Evolutionary conservation across 2,888 invertebrate species (phyloP), one percentile per base, ranked within the genome.

Genomic region (Alloplasta piceator): DNA sequence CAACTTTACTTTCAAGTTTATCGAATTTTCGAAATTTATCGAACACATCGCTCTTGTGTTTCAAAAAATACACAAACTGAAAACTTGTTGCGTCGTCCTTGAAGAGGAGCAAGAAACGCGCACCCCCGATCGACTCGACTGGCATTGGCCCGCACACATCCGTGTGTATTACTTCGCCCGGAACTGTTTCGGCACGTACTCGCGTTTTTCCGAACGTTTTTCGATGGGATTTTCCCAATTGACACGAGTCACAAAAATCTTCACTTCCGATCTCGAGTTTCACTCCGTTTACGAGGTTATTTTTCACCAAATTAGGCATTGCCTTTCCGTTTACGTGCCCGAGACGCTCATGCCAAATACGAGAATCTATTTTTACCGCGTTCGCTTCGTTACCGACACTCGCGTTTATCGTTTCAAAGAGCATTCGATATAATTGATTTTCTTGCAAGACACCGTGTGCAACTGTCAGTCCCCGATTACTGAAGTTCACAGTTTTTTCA

Each of bases 241-340:
- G 81, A 75, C 85, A 86, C 52, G 81, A 55, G 60, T 82, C 86
- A 85, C 86, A 86, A 52, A 83, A 77, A 56, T 83, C 58, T 41
- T 82, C 78, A 58, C 26, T n/a, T 38, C 38, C 39, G 12, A 56
- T 10, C 9, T 46, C 26, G 41, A 71, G 9, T 16, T 63, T 56
- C 6, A 79, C 63, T 12, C 79, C 74, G 9, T 67, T 9, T 2
- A 79, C 63, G n/a, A 74, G 39, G 6, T 60, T 61, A 9, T 75
- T 70, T 43, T 75, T 16, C 12, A 74, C 74, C 14, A 79, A 5
- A 4, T 74, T 58, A 9, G 41, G 36, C 50, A 79, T 38, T 43
- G 67, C 55, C 4, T 50, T 12, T 7, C 1, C n/a, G 16, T 74
- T 73, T 4, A 74, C 79, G 55, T 74, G 79, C 0, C 79, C 74